Evolutionary conservation across 53 echinoderm and acorn worm species (phyloP), one percentile per base, ranked within the genome.

Genomic region (Echinarachnius parma): DNA sequence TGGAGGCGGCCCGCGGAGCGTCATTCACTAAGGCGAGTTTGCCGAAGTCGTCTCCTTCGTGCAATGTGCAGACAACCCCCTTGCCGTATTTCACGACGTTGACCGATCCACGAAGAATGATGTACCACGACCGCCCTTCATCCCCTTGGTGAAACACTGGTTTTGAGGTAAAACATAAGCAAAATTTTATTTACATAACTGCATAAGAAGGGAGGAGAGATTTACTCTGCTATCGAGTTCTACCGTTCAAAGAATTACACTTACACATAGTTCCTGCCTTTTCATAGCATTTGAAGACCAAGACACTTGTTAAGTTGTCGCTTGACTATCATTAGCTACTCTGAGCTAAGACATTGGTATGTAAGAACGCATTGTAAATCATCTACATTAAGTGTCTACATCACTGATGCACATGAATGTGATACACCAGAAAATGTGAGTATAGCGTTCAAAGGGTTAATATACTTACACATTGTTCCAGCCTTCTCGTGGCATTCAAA

Each of bases 391-490:
- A n/a, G n/a, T n/a, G n/a, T n/a, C n/a, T n/a, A n/a, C n/a, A n/a
- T n/a, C n/a, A n/a, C n/a, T n/a, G n/a, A n/a, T n/a, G n/a, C n/a
- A n/a, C n/a, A n/a, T n/a, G n/a, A n/a, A n/a, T n/a, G n/a, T n/a
- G n/a, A n/a, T n/a, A n/a, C n/a, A n/a, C n/a, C n/a, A n/a, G n/a
- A n/a, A n/a, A n/a, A n/a, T n/a, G n/a, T n/a, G n/a, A n/a, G n/a
- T n/a, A n/a, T n/a, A n/a, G n/a, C n/a, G n/a, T n/a, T n/a, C n/a
- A n/a, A n/a, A n/a, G n/a, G n/a, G n/a, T n/a, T n/a, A n/a, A n/a
- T n/a, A n/a, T n/a, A 90, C 98, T 98, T 81, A 98, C 98, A 85
- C 24, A 92, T 88, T n/a, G 91, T 98, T n/a, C 98, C 98, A 4
- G 91, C 98, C 56, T 88, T 98, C 47, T 82, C 82, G 35, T 92